These are phyloP conservation scores for Lanius ludovicianus DNA, from an alignment of 2,113 vertebrate genomes.

Conservation along the genomic window DNA sequence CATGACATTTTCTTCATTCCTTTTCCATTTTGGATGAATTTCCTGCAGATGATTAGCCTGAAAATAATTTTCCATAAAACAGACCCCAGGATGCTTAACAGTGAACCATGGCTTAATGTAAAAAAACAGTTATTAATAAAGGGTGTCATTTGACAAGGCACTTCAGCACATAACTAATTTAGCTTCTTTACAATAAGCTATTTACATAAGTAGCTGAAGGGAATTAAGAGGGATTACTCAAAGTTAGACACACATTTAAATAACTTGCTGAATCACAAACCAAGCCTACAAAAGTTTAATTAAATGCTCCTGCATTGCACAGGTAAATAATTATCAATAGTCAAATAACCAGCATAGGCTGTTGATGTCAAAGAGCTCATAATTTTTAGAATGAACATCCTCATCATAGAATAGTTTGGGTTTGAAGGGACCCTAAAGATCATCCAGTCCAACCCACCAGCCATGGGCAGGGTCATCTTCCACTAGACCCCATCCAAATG, in stretches of 20 bases:
- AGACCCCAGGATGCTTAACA: neutral
- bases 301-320: neutral
- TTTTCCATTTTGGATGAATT: constrained; percentile 33
- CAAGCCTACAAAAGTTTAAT: neutral
- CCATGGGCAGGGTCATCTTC: neutral
- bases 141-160: neutral
- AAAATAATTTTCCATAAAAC: neutral
- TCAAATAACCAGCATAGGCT: neutral
- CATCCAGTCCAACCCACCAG: neutral
- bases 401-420: neutral
- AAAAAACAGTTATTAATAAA: neutral
- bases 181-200: neutral
- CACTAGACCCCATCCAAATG: neutral
- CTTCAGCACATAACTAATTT: neutral
- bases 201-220: neutral
- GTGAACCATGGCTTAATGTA: neutral
- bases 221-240: neutral
- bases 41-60: neutral
- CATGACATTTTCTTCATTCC: constrained; percentile 25
- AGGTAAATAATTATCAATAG: neutral
- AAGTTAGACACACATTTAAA: neutral
- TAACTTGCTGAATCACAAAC: neutral
- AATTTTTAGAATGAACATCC: neutral
- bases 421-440: neutral
- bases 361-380: neutral